These are phyloP conservation scores for Agonopterix alstromeriana DNA, from an alignment of 2,888 invertebrate species.

Conservation along the genomic window DNA sequence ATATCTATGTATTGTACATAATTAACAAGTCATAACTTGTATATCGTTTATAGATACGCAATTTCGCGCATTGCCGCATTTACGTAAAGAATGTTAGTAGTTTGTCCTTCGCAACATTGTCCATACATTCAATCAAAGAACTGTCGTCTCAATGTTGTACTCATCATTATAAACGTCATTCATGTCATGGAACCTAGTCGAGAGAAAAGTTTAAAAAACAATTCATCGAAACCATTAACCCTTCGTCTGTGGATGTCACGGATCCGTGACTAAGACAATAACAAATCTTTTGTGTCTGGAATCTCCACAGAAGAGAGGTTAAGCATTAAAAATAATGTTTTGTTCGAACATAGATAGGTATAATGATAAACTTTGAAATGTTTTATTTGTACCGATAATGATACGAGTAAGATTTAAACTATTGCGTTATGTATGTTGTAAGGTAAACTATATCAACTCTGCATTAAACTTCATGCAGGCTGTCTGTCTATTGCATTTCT, in stretches of 20 bases:
- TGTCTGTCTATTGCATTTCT: background rate
- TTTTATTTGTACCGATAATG: background rate
- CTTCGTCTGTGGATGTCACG: too few relatives aligned
- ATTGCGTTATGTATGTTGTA: slow-evolving; percentile 5
- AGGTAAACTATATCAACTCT: background rate
- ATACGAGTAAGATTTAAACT: slow-evolving; percentile 1
- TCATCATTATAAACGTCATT: slow-evolving; percentile 15
- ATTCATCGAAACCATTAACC: background rate
- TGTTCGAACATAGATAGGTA: background rate
- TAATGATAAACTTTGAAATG: too few relatives aligned
- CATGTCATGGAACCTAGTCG: slow-evolving; percentile 9
- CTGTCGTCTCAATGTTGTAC: slow-evolving; percentile 21
- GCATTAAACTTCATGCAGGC: background rate
- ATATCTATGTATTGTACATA: slow-evolving; percentile 8
- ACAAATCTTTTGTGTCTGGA: too few relatives aligned
- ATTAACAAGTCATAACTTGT: slow-evolving; percentile 3
- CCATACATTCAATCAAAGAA: slow-evolving; percentile 20
- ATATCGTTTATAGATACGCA: slow-evolving; percentile 12
- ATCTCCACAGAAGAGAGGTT: too few relatives aligned
- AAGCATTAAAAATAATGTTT: background rate
- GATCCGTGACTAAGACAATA: too few relatives aligned
- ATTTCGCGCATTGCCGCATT: slow-evolving; percentile 20
- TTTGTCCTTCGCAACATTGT: slow-evolving; percentile 12
- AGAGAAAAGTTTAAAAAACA: slow-evolving; percentile 19
- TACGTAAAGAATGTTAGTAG: slow-evolving; percentile 15